These are phyloP conservation scores for Scomber scombrus DNA, from an alignment of 2,113 vertebrate genomes.

Conservation along the genomic window DNA sequence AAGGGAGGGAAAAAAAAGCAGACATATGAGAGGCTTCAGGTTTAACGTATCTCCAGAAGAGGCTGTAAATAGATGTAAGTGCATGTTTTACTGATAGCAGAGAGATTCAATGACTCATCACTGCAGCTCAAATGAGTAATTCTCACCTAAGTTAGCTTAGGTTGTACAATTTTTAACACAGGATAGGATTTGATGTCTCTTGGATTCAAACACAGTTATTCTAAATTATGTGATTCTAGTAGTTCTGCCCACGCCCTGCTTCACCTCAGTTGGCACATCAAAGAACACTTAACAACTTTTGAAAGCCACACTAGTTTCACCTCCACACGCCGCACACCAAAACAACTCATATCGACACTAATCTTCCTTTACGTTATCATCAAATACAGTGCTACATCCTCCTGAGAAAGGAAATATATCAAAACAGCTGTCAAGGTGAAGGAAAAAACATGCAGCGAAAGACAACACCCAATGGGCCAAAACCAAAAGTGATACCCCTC, in stretches of 20 bases:
- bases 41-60: not conserved
- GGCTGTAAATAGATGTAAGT: conserved; percentile 7
- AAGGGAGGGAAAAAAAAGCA: too few relatives aligned
- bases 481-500: conserved; percentile 36
- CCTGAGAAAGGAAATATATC: conserved; percentile 16
- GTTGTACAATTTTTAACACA: not conserved
- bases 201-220: not conserved
- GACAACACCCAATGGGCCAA: conserved; percentile 24
- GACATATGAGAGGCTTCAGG: not conserved
- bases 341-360: conserved; percentile 77
- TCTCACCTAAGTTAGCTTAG: conserved; percentile 4
- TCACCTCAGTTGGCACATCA: conserved; percentile 39
- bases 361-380: not conserved
- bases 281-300: conserved; percentile 19
- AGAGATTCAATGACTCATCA: conserved; percentile 30
- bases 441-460: conserved; percentile 18
- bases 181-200: not conserved
- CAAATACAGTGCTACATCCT: not conserved
- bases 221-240: conserved; percentile 16
- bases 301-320: conserved; percentile 90
- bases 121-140: not conserved
- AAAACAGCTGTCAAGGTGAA: conserved; percentile 21
- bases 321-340: conserved; percentile 85
- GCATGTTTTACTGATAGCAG: not conserved
- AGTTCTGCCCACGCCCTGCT: conserved; percentile 34